phyloP scores from a whole-genome alignment of 2,113 vertebrate genomes.

The Entelurus aequoreus region DNA sequence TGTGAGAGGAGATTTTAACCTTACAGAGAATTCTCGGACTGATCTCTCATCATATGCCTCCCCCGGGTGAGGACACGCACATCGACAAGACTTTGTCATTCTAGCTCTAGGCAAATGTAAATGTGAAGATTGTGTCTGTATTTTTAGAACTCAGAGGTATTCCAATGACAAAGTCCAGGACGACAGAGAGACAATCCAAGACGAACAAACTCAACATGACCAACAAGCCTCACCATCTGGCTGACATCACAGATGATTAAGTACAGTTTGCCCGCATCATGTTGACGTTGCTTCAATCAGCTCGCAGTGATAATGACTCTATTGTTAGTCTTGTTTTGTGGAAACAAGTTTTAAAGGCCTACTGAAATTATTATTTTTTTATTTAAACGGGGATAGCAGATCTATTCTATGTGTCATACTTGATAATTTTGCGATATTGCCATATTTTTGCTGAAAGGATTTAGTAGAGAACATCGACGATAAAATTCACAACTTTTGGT shows the following conservation, averaged over 20 bases:
- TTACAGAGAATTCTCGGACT: conserved; percentile 74
- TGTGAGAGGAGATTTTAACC: conserved; percentile 79
- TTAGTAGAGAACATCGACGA: too few species aligned
- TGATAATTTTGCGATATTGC: too few species aligned
- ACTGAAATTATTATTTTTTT: too few species aligned
- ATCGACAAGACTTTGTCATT: neutral
- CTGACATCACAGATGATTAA: neutral
- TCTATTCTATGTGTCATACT: too few species aligned
- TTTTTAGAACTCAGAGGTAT: conserved; percentile 21
- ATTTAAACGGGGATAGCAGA: too few species aligned
- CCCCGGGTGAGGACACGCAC: conserved; percentile 24
- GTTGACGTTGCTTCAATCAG: too few species aligned
- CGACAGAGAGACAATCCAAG: conserved; percentile 1
- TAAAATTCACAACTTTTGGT: too few species aligned
- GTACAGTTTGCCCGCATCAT: too few species aligned
- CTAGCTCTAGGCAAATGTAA: neutral
- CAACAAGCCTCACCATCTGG: neutral
- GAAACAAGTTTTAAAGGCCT: too few species aligned
- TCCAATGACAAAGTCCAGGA: conserved; percentile 7
- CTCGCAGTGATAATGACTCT: too few species aligned
- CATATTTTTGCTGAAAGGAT: too few species aligned
- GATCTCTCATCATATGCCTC: conserved; percentile 63
- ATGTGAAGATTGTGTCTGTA: conserved; percentile 12
- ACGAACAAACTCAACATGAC: neutral
- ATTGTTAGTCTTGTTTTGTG: too few species aligned